These are phyloP conservation scores for Drosophila fungiperda DNA, from an alignment of 2,888 invertebrate species.

Conservation along the genomic window DNA sequence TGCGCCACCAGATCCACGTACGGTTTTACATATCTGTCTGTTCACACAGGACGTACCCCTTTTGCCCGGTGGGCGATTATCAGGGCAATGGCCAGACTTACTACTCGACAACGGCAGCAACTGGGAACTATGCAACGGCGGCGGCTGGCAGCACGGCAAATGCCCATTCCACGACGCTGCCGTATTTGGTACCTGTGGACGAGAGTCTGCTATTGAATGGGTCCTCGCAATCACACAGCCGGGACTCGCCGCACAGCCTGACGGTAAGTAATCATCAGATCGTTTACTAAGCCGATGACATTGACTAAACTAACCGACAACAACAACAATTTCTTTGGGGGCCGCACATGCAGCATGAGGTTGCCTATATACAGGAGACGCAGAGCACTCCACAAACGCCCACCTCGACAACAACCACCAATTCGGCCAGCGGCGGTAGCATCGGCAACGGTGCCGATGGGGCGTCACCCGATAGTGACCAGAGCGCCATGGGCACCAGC, in stretches of 20 bases:
- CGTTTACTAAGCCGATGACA: conserved; percentile 49
- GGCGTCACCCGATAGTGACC: conserved; percentile 81
- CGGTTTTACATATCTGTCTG: conserved; percentile 8
- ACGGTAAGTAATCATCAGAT: conserved; percentile 86
- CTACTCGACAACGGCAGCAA: conserved; percentile 86
- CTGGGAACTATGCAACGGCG: conserved; percentile 86
- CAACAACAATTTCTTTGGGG: conserved; percentile 4
- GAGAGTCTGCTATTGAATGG: conserved; percentile 88
- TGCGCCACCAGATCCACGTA: background rate
- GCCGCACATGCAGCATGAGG: conserved; percentile 79
- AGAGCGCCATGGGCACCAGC: conserved; percentile 79
- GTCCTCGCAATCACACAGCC: conserved; percentile 85
- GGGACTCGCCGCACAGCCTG: conserved; percentile 89
- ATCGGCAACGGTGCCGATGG: conserved; percentile 76
- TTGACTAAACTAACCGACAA: conserved; percentile 45
- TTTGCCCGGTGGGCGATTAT: conserved; percentile 90
- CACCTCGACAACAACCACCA: conserved; percentile 86
- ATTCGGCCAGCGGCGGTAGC: conserved; percentile 87
- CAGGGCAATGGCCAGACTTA: conserved; percentile 87
- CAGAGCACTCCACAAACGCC: conserved; percentile 85
- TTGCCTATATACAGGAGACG: conserved; percentile 84
- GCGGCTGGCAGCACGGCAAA: conserved; percentile 81
- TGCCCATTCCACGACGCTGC: conserved; percentile 85
- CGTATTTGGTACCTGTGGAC: conserved; percentile 90
- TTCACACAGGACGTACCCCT: conserved; percentile 89